Percentiles rank a stretch among this genome's conserved stretches.
phyloP scores from a whole-genome alignment of 1,140 invertebrate genomes.

The Chironomus tepperi region DNA sequence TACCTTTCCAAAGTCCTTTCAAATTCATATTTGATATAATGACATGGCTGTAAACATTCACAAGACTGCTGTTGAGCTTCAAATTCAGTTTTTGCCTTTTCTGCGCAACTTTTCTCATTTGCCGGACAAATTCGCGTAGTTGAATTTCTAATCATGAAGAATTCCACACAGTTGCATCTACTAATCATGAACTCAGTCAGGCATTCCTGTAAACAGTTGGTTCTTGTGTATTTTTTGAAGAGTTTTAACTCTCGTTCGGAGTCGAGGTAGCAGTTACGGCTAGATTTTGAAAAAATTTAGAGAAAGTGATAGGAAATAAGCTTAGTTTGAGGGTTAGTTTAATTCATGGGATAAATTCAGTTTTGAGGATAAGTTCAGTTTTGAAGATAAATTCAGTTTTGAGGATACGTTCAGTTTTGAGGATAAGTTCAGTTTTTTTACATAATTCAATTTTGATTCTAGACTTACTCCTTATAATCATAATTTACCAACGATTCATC shows the following conservation, averaged over 20 bases:
- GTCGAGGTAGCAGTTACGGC: slow-evolving; percentile 54
- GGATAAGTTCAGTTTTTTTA: too few species aligned
- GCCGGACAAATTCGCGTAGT: background rate
- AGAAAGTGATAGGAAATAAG: too few species aligned
- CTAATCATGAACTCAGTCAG: background rate
- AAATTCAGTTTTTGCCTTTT: background rate
- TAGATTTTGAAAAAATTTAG: background rate
- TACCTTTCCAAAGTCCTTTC: too few species aligned
- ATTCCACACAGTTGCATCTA: background rate
- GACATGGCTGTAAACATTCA: background rate
- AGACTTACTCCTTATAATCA: too few species aligned
- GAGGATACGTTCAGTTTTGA: too few species aligned
- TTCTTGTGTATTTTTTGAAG: slow-evolving; percentile 55
- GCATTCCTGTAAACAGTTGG: background rate
- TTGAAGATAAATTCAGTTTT: too few species aligned
- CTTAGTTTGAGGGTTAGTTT: too few species aligned
- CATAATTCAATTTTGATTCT: too few species aligned
- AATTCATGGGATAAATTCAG: too few species aligned
- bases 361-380: too few species aligned
- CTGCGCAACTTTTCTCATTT: too few species aligned
- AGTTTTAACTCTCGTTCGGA: slow-evolving; percentile 50
- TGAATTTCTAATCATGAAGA: background rate
- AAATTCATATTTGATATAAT: background rate
- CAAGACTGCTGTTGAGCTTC: background rate
- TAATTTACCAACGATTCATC: too few species aligned